Percentiles rank a stretch among this genome's conserved stretches.
These are phyloP conservation scores for Sebastes schlegelii DNA, from an alignment of 2,113 vertebrate species.

Conservation along the genomic window DNA sequence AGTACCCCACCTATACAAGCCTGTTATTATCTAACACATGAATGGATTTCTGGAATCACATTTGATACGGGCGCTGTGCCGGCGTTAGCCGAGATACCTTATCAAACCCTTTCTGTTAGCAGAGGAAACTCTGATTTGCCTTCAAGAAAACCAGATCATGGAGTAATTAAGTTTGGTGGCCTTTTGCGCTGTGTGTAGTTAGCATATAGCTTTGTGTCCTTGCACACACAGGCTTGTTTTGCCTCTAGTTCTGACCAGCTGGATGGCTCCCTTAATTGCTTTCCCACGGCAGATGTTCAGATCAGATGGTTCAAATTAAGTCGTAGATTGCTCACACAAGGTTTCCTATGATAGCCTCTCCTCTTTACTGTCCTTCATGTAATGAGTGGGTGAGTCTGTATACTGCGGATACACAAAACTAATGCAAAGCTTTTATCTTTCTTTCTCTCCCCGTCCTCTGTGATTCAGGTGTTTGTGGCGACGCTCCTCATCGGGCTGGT, in stretches of 20 bases:
- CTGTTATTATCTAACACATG: constrained; percentile 76
- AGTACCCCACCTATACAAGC: constrained; percentile 76
- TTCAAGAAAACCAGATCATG: constrained; percentile 51
- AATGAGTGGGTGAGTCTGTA: constrained; percentile 13
- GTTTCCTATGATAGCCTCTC: constrained; percentile 75
- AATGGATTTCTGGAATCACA: constrained; percentile 69
- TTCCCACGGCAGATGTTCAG: constrained; percentile 81
- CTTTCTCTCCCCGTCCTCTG: neutral
- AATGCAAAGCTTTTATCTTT: constrained; percentile 10
- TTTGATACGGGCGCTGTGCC: constrained; percentile 65
- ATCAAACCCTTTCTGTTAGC: constrained; percentile 43
- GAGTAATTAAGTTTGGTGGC: constrained; percentile 59
- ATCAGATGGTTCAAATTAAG: constrained; percentile 85
- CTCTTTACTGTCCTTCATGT: constrained; percentile 56
- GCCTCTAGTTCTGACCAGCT: constrained; percentile 60
- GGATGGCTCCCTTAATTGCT: constrained; percentile 72
- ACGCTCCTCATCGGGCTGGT: constrained; percentile 51
- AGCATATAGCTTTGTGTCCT: constrained; percentile 19
- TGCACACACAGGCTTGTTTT: constrained; percentile 48
- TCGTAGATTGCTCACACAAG: constrained; percentile 79
- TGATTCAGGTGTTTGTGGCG: constrained; percentile 61
- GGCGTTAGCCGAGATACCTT: constrained; percentile 44
- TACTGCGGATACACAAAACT: constrained; percentile 9
- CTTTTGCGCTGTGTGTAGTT: constrained; percentile 41
- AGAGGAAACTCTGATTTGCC: neutral